Percentiles rank a stretch among this genome's conserved stretches.
Evolutionary conservation across 2,113 vertebrate genomes (phyloP).

Genomic region (Crotalus helleri): DNA sequence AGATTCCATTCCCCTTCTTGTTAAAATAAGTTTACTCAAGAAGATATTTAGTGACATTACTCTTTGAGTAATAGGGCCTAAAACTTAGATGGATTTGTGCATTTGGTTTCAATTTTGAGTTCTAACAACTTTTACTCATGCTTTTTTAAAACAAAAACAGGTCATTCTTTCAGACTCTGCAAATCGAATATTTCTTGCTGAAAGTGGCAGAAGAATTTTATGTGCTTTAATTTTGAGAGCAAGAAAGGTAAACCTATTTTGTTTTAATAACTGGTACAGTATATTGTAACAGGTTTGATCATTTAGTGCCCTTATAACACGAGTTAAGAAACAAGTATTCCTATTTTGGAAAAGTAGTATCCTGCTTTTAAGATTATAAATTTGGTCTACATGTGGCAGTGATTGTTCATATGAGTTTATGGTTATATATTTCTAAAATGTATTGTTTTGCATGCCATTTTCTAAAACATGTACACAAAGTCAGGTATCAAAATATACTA

Average conservation of each 20-base stretch:
- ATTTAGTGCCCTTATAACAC: neutral
- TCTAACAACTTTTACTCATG: conserved; percentile 23
- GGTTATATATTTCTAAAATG: neutral
- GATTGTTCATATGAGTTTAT: neutral
- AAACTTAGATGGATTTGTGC: neutral
- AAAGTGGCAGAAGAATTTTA: conserved; percentile 89
- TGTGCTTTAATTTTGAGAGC: conserved; percentile 89
- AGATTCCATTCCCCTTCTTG: neutral
- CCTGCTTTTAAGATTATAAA: neutral
- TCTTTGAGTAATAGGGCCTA: neutral
- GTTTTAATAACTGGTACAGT: neutral
- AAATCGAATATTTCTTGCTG: conserved; percentile 86
- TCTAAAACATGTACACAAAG: neutral
- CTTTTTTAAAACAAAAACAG: conserved; percentile 65
- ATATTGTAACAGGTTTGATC: neutral
- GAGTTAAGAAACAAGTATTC: neutral
- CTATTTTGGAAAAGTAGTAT: neutral
- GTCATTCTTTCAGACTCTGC: conserved; percentile 85
- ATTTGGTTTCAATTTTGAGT: neutral
- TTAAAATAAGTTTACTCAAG: neutral
- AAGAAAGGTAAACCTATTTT: conserved; percentile 79
- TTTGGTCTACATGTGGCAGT: neutral
- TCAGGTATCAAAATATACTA: neutral
- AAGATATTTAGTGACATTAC: no score
- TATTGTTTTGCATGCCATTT: neutral